Evolutionary conservation across 2,797 vertebrate genomes (phyloP), one percentile per base, ranked within the genome.

Genomic region (Neosilurus hyrtlii): DNA sequence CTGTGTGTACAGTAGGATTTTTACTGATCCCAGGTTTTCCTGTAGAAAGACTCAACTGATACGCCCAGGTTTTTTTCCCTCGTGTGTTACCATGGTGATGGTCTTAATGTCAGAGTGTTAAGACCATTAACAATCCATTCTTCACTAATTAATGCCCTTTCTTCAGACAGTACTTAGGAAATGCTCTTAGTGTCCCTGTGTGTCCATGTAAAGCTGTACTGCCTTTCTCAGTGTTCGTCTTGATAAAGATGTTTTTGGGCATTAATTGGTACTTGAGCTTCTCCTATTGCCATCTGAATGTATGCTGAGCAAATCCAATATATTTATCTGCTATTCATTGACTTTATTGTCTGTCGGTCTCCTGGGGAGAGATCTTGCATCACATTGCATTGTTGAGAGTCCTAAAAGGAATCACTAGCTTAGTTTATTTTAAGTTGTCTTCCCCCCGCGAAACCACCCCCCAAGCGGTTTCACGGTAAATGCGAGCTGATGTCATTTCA

Each of bases 41-140:
- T n/a, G 26, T 35, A 52, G 67, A 63, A 71, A 71, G 37, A 14
- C 78, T 63, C 24, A 62, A 54, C 11, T 30, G 70, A 20, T 56
- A 62, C 20, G 14, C 20, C 63, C 57, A 37, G 54, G 30, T 30
- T 30, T 82, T 80, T 79, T 79, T 71, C 43, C 79, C 73, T 79
- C 75, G 18, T 10, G 9, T 24, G 83, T 89, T 82, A 8, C 83
- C 79, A 89, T 88, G 84, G 86, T 62, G 66, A 88, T 49, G 59
- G 77, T 68, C 56, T 72, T 71, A 78, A 83, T 71, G 86, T 79
- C 73, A 59, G 76, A 30, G 72, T 71, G 82, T 85, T 85, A 66
- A 18, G 16, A 30, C 80, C 82, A 84, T 86, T 86, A 89, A 87
- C 70, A 83, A 70, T 67, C 76, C 66, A 84, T 89, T 89, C 75